phyloP scores from a whole-genome alignment of 2,113 vertebrate species.

The Sakesphorus luctuosus region DNA sequence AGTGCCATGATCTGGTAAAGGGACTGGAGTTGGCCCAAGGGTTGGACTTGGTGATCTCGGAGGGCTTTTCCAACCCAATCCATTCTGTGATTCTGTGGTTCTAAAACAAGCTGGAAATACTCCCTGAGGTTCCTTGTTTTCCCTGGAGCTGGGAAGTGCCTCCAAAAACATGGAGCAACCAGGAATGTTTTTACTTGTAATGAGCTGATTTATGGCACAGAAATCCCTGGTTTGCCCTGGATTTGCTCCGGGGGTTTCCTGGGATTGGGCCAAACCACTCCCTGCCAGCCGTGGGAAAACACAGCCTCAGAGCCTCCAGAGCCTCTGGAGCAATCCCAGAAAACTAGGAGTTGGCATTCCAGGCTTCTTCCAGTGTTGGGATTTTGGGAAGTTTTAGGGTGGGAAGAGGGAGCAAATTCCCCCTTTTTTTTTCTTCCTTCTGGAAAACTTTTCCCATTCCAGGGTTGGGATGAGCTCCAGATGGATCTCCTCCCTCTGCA shows the following conservation, averaged over 20 bases:
- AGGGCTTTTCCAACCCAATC: too few relatives aligned
- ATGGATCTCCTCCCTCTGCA: neutral
- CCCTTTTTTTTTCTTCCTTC: neutral
- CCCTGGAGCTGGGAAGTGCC: neutral
- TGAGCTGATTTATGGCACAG: neutral
- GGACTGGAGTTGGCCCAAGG: too few relatives aligned
- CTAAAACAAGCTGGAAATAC: neutral
- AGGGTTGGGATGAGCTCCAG: too few relatives aligned
- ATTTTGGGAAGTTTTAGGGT: neutral
- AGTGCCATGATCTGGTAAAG: too few relatives aligned
- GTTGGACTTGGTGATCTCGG: too few relatives aligned
- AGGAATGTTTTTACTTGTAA: neutral
- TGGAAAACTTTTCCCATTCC: neutral
- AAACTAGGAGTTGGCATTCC: neutral
- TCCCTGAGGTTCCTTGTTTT: neutral
- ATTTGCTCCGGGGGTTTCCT: conserved; percentile 19
- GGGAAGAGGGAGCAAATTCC: neutral
- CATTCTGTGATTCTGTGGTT: too few relatives aligned
- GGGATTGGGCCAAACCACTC: conserved; percentile 8
- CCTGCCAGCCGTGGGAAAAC: neutral
- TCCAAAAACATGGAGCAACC: neutral
- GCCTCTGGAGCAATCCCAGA: neutral
- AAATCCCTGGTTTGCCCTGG: neutral
- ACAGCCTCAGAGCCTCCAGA: neutral
- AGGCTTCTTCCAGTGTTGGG: neutral